phyloP scores from a whole-genome alignment of 2,888 invertebrate species.

The Serrognathus titanus region DNA sequence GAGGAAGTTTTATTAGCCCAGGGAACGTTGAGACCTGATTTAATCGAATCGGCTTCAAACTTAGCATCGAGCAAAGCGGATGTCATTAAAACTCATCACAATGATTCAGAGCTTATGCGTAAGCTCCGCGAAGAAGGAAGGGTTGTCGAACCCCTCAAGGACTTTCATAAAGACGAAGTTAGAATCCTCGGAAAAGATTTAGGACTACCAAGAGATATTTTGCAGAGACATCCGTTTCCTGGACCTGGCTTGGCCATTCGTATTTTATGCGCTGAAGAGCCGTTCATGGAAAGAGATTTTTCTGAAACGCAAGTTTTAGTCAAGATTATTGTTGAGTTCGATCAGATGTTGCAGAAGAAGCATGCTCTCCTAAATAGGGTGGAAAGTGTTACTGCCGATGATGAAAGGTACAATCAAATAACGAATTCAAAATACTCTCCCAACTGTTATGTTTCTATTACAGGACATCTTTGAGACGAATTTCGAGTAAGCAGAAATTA shows the following conservation, averaged over 20 bases:
- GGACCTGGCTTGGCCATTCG: slow-evolving; percentile 97
- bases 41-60: slow-evolving; percentile 94
- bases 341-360: slow-evolving; percentile 86
- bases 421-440: no score
- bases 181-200: slow-evolving; percentile 84
- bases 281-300: slow-evolving; percentile 91
- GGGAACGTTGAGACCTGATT: slow-evolving; percentile 94
- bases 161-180: slow-evolving; percentile 87
- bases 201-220: slow-evolving; percentile 80
- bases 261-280: slow-evolving; percentile 92
- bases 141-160: slow-evolving; percentile 96
- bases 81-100: slow-evolving; percentile 98
- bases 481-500: slow-evolving; percentile 73
- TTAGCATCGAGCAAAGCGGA: slow-evolving; percentile 83
- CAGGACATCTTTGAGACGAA: slow-evolving; percentile 60
- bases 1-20: slow-evolving; percentile 92
- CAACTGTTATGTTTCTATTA: slow-evolving; percentile 4
- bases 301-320: slow-evolving; percentile 94
- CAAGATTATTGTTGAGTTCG: slow-evolving; percentile 91
- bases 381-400: slow-evolving; percentile 71
- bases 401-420: slow-evolving; percentile 53
- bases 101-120: slow-evolving; percentile 93
- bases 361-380: slow-evolving; percentile 88
- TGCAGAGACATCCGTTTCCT: slow-evolving; percentile 96
- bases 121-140: slow-evolving; percentile 69